Evolutionary conservation across 2,797 vertebrate species (phyloP).

Genomic region (Cyprinodon diabolis): DNA sequence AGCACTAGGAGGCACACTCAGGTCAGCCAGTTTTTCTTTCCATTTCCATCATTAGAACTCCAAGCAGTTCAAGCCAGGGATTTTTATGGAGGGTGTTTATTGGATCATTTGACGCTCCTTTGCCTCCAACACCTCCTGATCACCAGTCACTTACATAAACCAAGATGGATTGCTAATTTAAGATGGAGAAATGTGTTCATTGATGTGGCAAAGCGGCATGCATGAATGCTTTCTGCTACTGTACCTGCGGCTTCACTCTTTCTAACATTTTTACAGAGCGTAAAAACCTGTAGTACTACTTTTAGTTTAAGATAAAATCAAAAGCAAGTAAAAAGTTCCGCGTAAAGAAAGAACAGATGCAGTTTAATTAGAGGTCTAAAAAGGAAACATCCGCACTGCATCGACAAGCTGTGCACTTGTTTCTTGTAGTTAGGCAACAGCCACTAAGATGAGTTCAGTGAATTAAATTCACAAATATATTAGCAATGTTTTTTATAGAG

Average conservation of each 20-base stretch:
- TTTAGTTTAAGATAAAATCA: neutral
- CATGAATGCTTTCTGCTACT: neutral
- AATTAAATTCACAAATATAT: neutral
- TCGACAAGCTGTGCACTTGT: neutral
- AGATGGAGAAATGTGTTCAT: slow-evolving; percentile 1
- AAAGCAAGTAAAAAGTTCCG: neutral
- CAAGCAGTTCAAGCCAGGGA: neutral
- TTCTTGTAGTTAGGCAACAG: neutral
- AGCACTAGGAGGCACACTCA: neutral
- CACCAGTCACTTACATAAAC: neutral
- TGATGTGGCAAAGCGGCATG: neutral
- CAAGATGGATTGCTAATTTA: neutral
- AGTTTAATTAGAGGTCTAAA: neutral
- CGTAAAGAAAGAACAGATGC: neutral
- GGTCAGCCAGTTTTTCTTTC: slow-evolving; percentile 1
- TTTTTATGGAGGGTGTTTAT: slow-evolving; percentile 1
- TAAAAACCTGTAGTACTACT: neutral
- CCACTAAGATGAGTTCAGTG: neutral
- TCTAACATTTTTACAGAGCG: neutral
- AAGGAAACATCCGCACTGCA: neutral
- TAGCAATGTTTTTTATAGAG: neutral
- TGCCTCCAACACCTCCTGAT: neutral
- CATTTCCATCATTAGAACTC: slow-evolving; percentile 2
- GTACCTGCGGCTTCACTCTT: neutral
- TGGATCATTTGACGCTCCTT: slow-evolving; percentile 5